Conservation (phyloP, 2,113 vertebrate genomes). For the Pantherophis guttatus region DNA sequence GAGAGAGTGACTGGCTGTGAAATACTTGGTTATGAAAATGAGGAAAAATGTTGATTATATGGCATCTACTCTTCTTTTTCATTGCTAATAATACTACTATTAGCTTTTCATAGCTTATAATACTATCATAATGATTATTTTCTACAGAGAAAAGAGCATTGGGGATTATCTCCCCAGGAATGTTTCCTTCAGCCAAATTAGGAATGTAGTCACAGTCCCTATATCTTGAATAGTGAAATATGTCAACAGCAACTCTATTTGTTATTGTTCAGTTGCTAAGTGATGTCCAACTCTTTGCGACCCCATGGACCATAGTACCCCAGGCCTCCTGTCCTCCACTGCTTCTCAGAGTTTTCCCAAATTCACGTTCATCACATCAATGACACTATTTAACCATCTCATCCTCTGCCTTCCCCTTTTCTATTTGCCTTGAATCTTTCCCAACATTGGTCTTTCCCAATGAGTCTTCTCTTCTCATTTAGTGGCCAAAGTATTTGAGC, state of each 20-base stretch:
- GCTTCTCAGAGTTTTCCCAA: not conserved
- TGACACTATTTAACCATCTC: not conserved
- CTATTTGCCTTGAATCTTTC: not conserved
- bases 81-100: not conserved
- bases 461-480: not conserved
- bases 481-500: not conserved
- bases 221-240: not conserved
- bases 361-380: not conserved
- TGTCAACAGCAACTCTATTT: not conserved
- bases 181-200: not conserved
- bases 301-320: not conserved
- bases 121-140: not conserved
- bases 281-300: not conserved
- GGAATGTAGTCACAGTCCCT: not conserved
- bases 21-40: not conserved
- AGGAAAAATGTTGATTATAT: not conserved
- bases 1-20: not conserved
- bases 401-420: not conserved
- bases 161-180: not conserved
- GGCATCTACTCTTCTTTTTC: not conserved
- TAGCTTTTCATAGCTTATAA: not conserved
- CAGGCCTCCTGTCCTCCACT: not conserved
- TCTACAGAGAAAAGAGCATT: not conserved
- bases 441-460: not conserved
- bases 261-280: not conserved